Base-by-base conservation (phyloP, 2,888 invertebrate genomes). In the Trypoxylon attenuatum region DNA sequence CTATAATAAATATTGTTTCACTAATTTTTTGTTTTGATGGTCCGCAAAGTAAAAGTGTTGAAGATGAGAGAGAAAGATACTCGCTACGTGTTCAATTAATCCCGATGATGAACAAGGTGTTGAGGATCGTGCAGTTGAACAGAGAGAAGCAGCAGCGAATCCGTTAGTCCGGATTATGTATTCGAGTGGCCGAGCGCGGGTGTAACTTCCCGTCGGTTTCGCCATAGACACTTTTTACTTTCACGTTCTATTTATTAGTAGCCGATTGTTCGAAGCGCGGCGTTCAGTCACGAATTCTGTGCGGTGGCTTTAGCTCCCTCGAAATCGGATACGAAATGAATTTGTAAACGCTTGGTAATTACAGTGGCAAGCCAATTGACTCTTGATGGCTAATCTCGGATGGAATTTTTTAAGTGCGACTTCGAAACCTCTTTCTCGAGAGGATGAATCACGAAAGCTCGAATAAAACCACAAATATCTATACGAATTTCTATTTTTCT, bases 361-460 rank as follows among this genome's bases (percentile, higher is more conserved):
- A 54, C 50, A 51, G 46, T n/a, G 55, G 66, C 54, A 66, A 72
- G 75, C 71, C 66, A 75, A 76, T 74, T 62, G 62, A 38, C 49
- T 54, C 46, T 16, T 42, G 16, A 33, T 56, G 53, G 47, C 39
- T 61, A 57, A 65, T 62, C 62, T 58, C 38, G 38, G 52, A n/a
- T 43, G 5, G 29, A n/a, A n/a, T 76, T 73, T 41, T 61, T 19
- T 38, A 73, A 71, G 56, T 13, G 18, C 19, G 57, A 54, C 58
- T 67, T 27, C 56, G 13, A 70, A 80, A 75, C 80, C 78, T 71
- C 73, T 59, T 84, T 84, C 84, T 76, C 84, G 84, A 80, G 80
- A 71, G 66, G 58, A 62, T 66, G 21, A 67, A 72, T 75, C 75
- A 77, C 75, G 77, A 76, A 78, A 80, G 68, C 60, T 47, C 59